Evolutionary conservation across 2,888 invertebrate genomes (phyloP), one percentile per base, ranked within the genome.

Genomic region (Chrysina gloriosa): DNA sequence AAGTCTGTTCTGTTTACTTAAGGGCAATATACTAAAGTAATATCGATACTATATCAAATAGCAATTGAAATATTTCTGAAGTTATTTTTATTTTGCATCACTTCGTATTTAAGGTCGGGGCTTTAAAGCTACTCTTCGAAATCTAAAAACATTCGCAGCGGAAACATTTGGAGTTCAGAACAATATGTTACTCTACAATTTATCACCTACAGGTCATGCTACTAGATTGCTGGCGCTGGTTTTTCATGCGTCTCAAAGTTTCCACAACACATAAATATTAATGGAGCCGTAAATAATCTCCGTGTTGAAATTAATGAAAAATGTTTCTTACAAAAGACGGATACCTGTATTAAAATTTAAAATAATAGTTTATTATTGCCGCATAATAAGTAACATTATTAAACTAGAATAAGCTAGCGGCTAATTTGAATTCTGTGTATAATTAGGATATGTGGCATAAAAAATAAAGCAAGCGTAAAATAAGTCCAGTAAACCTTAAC

Each of bases 191-290:
- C 58, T 23, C 19, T 25, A 65, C 68, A 67, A 69, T 70, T 70
- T 70, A 69, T 70, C 69, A 70, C 64, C 54, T n/a, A n/a, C 67
- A 63, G 54, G 65, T 67, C 69, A 64, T 67, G 67, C 69, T 69
- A 68, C 67, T 69, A 61, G 65, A 67, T 70, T 70, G 69, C 19
- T 27, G 14, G 42, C 16, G 7, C 16, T 3, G 16, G 16, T 19
- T 61, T 56, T 61, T 61, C 45, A 29, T 25, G 42, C 14, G 27
- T 2, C 42, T 9, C 9, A 6, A 61, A 39, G 16, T 25, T 61
- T 45, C n/a, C 58, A 21, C 42, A 27, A 9, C 27, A 9, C 16
- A 27, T 45, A 61, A 61, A 61, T 29, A 45, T 27, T n/a, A n/a
- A n/a, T n/a, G n/a, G n/a, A n/a, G n/a, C n/a, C n/a, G n/a, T n/a